These are phyloP conservation scores for Trissoscelio sp. DNA, from an alignment of 2,888 invertebrate species.

Conservation along the genomic window DNA sequence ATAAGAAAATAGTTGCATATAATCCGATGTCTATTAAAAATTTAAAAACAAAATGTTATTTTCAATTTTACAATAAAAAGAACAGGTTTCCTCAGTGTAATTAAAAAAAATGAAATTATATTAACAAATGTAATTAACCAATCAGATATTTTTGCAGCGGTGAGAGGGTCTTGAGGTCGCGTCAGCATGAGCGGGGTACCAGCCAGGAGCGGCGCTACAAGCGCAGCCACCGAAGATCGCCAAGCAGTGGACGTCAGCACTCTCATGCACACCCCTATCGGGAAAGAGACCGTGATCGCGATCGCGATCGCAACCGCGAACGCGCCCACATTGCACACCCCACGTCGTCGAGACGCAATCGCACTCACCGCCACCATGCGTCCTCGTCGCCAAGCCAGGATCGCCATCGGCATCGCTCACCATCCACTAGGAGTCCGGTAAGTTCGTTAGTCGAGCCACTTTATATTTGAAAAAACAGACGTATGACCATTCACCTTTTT, in stretches of 20 bases:
- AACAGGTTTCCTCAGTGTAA: too few relatives aligned
- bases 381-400: constrained; percentile 79
- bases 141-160: constrained; percentile 82
- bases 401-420: constrained; percentile 79
- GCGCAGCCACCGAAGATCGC: constrained; percentile 92
- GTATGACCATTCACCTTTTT: constrained; percentile 4
- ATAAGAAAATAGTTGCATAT: too few relatives aligned
- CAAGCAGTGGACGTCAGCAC: constrained; percentile 90
- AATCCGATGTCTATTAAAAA: too few relatives aligned
- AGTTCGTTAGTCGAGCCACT: constrained; percentile 72
- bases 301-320: constrained; percentile 74
- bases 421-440: constrained; percentile 81
- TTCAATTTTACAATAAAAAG: too few relatives aligned
- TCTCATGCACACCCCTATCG: constrained; percentile 81
- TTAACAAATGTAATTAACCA: background rate
- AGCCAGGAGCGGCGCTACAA: constrained; percentile 93
- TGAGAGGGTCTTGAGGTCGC: constrained; percentile 86
- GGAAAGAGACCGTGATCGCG: constrained; percentile 77
- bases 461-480: background rate
- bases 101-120: too few relatives aligned
- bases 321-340: constrained; percentile 75
- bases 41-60: too few relatives aligned
- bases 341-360: constrained; percentile 77
- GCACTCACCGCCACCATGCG: constrained; percentile 78
- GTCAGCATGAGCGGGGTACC: constrained; percentile 89